Evolutionary conservation across 2,888 invertebrate genomes (phyloP), one percentile per base, ranked within the genome.

Genomic region (Ptilodon capucinus): DNA sequence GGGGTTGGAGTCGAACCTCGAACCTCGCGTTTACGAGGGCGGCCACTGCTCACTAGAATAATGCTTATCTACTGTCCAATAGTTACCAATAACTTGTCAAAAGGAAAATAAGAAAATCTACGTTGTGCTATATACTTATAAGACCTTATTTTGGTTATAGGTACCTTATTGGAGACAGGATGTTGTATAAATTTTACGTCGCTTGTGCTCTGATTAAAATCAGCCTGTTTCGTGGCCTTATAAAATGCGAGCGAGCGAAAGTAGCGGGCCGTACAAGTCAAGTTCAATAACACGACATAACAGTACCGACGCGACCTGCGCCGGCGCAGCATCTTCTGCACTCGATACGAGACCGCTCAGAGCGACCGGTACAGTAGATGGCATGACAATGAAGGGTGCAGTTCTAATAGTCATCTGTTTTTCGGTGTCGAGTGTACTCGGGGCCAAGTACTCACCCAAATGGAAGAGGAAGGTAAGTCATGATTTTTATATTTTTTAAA

Each of bases 381-480:
- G 32, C 13, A 14, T 39, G 32, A 57, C 40, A 48, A 63, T 54
- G 55, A 57, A 50, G 50, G 35, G 53, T 64, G 48, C 52, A 44
- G 17, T 64, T 72, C 42, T 67, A 68, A 28, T 66, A 75, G 39
- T 71, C 42, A 64, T 83, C 53, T 79, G 77, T 69, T 81, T 79
- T 68, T 64, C 75, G 40, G 61, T 74, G 40, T 79, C 79, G 35
- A 60, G 57, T 13, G 88, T 80, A 40, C 48, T 86, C 58, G 84
- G 89, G 57, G 91, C 92, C 9, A 92, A 92, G 81, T 94, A 93
- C 79, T 90, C 95, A 54, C 95, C 95, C 0, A 95, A 95, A 84
- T 95, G 95, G 95, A 95, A 95, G 81, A 95, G 95, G 74, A 94
- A 94, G 93, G 94, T 94, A 69, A 79, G 86, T 45, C 14, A 23